Evolutionary conservation across 2,113 vertebrate species (phyloP).

Genomic region (Mobula birostris): DNA sequence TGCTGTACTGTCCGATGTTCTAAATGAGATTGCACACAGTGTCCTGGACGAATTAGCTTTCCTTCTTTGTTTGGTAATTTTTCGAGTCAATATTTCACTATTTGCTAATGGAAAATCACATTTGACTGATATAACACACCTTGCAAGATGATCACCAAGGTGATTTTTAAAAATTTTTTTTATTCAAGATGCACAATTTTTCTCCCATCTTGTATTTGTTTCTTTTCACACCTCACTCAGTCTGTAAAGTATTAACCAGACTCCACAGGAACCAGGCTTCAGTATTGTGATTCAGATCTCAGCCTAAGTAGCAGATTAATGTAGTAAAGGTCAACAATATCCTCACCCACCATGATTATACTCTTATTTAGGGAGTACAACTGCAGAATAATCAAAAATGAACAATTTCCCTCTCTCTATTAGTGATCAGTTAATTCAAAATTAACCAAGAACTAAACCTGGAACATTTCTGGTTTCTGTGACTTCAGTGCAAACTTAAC

Average conservation of each 20-base stretch:
- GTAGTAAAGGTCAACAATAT: background rate
- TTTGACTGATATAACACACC: background rate
- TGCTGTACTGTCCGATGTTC: too few species aligned
- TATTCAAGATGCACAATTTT: background rate
- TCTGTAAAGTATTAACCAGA: background rate
- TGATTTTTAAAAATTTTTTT: background rate
- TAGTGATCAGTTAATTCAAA: background rate
- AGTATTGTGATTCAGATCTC: background rate
- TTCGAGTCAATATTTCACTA: background rate
- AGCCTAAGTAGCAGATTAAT: background rate
- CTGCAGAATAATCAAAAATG: background rate
- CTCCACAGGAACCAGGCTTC: background rate
- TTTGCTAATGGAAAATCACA: background rate
- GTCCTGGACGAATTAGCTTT: background rate
- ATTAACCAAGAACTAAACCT: background rate
- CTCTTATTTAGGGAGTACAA: background rate
- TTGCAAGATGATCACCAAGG: background rate
- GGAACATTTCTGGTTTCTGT: background rate
- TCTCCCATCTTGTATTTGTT: background rate
- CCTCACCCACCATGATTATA: background rate
- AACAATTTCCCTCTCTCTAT: background rate
- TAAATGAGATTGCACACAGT: background rate
- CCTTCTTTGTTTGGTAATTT: background rate
- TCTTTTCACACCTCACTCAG: too few species aligned
- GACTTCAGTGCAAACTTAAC: background rate